Evolutionary conservation across 2,888 invertebrate genomes (phyloP).

Genomic region (Andrena dorsata): DNA sequence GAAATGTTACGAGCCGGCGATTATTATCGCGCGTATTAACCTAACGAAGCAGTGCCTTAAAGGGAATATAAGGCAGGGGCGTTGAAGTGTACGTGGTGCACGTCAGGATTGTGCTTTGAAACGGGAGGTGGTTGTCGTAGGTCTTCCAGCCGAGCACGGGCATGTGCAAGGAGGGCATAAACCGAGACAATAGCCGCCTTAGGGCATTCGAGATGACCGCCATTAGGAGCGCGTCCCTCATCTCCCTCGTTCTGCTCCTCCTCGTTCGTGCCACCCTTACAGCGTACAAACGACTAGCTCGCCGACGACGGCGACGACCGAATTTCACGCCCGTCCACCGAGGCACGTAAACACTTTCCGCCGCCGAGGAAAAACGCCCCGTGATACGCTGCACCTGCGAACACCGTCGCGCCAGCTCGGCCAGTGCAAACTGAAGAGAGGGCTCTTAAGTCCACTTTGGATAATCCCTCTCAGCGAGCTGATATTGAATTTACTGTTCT

Average conservation of each 20-base stretch:
- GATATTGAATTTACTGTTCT: neutral
- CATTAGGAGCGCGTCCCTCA: conserved; percentile 72
- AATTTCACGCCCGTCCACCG: conserved; percentile 55
- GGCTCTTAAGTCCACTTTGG: neutral
- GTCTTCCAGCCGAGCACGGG: conserved; percentile 54
- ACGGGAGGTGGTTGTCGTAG: conserved; percentile 52
- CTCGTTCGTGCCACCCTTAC: conserved; percentile 31
- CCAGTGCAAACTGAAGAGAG: neutral
- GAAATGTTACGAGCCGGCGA: conserved; percentile 52
- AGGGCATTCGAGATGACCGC: conserved; percentile 77
- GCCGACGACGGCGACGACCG: conserved; percentile 36
- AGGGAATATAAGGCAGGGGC: conserved; percentile 35
- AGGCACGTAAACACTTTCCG: conserved; percentile 27
- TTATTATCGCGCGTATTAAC: conserved; percentile 51
- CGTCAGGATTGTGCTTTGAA: conserved; percentile 58
- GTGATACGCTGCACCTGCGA: neutral
- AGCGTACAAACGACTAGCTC: conserved; percentile 45
- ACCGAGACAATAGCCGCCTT: conserved; percentile 80
- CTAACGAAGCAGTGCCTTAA: conserved; percentile 53
- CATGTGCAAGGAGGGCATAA: conserved; percentile 76
- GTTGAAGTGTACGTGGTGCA: conserved; percentile 30
- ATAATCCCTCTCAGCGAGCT: neutral
- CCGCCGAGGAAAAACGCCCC: conserved; percentile 24
- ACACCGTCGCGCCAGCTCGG: neutral
- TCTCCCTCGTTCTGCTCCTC: conserved; percentile 52